Conservation (phyloP, 1,140 invertebrate genomes). For the Bactericera cockerelli region DNA sequence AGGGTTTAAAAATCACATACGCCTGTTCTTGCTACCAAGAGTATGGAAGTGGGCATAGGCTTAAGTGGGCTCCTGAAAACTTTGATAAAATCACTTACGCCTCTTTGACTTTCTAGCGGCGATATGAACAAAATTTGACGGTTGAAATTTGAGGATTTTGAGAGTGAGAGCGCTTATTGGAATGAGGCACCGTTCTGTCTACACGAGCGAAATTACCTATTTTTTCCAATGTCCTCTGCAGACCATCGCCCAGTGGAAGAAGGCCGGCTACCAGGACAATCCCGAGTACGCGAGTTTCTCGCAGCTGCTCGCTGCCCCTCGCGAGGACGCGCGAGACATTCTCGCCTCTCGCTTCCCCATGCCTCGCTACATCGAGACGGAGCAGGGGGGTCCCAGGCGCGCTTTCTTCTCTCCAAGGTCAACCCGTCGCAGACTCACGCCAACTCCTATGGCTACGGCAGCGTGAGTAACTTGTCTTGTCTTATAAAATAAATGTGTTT, state of each 20-base stretch:
- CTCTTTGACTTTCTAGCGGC: no score
- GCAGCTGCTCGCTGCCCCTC: slow-evolving; percentile 86
- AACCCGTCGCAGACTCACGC: slow-evolving; percentile 99
- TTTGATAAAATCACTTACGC: no score
- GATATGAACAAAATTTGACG: no score
- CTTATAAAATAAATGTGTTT: no score
- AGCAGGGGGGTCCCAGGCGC: slow-evolving; percentile 96
- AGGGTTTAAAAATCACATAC: no score
- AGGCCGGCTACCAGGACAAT: slow-evolving; percentile 85
- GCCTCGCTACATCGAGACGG: slow-evolving; percentile 97
- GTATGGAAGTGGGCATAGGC: no score
- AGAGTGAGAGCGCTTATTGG: no score
- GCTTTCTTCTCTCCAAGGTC: slow-evolving; percentile 96
- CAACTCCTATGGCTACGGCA: slow-evolving; percentile 89
- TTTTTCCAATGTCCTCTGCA: slow-evolving; percentile 31
- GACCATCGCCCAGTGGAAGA: slow-evolving; percentile 95
- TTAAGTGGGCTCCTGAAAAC: no score
- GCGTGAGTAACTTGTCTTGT: slow-evolving; percentile 58
- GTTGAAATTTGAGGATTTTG: no score
- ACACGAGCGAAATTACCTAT: no score
- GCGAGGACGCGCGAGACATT: slow-evolving; percentile 95
- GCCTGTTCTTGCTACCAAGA: no score
- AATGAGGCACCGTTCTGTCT: no score
- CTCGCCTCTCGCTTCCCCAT: slow-evolving; percentile 91
- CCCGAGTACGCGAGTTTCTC: slow-evolving; percentile 96